Conservation (phyloP, 2,113 vertebrate genomes). For the Kryptolebias marmoratus region DNA sequence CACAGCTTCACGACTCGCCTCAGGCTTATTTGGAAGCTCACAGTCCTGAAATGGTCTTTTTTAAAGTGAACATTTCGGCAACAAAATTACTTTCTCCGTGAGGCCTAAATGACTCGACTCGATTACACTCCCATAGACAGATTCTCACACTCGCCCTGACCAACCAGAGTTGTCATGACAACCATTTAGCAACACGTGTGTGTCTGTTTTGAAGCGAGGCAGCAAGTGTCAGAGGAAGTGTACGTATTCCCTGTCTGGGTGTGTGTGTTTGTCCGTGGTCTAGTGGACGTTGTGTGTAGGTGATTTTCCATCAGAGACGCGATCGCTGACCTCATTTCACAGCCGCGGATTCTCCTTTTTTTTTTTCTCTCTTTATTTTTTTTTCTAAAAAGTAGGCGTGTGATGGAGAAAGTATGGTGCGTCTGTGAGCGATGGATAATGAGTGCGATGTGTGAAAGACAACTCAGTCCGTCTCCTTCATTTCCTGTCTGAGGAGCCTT, state of each 20-base stretch:
- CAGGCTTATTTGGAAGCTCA: conserved; percentile 14
- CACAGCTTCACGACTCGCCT: not conserved
- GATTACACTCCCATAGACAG: conserved; percentile 41
- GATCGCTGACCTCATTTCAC: conserved; percentile 66
- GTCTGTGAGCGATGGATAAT: conserved; percentile 53
- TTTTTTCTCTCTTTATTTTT: conserved; percentile 20
- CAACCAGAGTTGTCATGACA: conserved; percentile 74
- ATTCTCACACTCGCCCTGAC: conserved; percentile 37
- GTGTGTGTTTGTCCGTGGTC: conserved; percentile 23
- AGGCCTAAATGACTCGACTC: conserved; percentile 56
- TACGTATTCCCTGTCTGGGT: not conserved
- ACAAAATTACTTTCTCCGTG: conserved; percentile 50
- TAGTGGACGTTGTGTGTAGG: conserved; percentile 29
- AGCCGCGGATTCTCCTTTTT: conserved; percentile 50
- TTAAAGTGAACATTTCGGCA: conserved; percentile 45
- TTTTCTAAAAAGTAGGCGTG: conserved; percentile 51
- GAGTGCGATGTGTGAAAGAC: conserved; percentile 65
- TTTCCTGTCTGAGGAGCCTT: conserved; percentile 72
- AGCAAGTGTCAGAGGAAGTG: not conserved
- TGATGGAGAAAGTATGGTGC: conserved; percentile 23
- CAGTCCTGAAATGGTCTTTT: conserved; percentile 47
- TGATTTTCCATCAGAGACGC: conserved; percentile 52
- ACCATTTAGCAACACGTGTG: conserved; percentile 73
- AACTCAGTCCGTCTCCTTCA: conserved; percentile 63
- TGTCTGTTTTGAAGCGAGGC: conserved; percentile 18